Evolutionary conservation across 2,888 invertebrate species (phyloP), one percentile per base, ranked within the genome.

Genomic region (Arctia plantaginis): DNA sequence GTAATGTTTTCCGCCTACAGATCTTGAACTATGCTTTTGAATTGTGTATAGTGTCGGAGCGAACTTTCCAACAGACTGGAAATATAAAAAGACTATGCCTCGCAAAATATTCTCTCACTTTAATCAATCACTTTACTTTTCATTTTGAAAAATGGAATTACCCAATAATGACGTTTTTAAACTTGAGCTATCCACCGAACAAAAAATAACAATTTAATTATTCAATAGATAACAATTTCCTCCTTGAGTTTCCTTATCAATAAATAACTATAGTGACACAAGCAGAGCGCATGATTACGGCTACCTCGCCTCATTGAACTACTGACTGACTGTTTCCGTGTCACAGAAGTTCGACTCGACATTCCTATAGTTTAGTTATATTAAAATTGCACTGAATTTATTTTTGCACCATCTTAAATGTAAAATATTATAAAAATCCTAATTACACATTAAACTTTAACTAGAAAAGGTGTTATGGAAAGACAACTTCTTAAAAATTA

Each of bases 271-370:
- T 72, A 71, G 71, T 68, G 77, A 67, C 76, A 75, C 76, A 76
- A 67, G 75, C n/a, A 20, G 27, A 55, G 7, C n/a, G 27, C 75
- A 73, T 79, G 78, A 78, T 77, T 82, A 77, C 51, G 73, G 77
- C 73, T 71, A 68, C 77, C 77, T 73, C 65, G 39, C 65, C 77
- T 80, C 81, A 39, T 64, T 75, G 44, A 51, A 78, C 77, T 69
- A 79, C 72, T 85, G 88, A 88, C 85, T 88, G 86, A 82, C 72
- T 74, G 83, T 80, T 86, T 89, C 78, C 71, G 44, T 73, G 66
- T 27, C 23, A 66, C 39, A 41, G 20, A 70, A 41, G 30, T 69
- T 71, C 6, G 35, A 66, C 55, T 39, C 66, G 69, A 30, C 30
- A 30, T 8, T n/a, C 23, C 59, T 59, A 55, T 23, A 44, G 44